Percentiles rank a stretch among this genome's conserved stretches.
Conservation (phyloP, 1,140 invertebrate species). For the Drosophila bifasciata region DNA sequence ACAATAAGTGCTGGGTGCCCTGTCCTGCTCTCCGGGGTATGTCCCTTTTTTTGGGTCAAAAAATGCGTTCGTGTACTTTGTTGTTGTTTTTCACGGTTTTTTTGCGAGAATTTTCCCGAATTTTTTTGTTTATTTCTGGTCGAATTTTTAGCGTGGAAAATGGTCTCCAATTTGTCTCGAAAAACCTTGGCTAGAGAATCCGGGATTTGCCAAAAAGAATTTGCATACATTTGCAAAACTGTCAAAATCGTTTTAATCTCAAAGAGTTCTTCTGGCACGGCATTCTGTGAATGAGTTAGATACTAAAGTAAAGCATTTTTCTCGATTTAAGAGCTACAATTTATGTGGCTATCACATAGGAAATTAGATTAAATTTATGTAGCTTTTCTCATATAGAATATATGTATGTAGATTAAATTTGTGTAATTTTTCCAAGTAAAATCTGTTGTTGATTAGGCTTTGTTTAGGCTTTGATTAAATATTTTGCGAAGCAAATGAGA, state of each 20-base stretch:
- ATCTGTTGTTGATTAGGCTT: too few species aligned
- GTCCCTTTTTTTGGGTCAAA: constrained; percentile 74
- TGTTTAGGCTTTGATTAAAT: not conserved
- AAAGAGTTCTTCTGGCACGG: constrained; percentile 1
- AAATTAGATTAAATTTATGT: too few species aligned
- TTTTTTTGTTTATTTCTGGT: constrained; percentile 40
- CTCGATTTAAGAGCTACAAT: not conserved
- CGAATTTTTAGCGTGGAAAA: constrained; percentile 34
- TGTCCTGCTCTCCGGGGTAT: constrained; percentile 12
- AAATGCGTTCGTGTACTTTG: constrained; percentile 66
- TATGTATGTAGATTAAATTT: too few species aligned
- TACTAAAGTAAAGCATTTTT: not conserved
- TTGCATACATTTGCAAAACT: constrained; percentile 34
- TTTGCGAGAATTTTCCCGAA: constrained; percentile 28
- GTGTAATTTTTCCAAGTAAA: too few species aligned
- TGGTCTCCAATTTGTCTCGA: constrained; percentile 38
- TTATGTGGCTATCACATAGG: too few species aligned
- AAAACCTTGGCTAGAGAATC: constrained; percentile 42
- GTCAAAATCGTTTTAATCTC: constrained; percentile 39
- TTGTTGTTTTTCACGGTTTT: constrained; percentile 11
- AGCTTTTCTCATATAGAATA: too few species aligned
- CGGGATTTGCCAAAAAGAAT: constrained; percentile 28
- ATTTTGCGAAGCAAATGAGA: not conserved
- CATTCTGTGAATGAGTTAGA: constrained; percentile 9
- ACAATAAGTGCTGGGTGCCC: constrained; percentile 16